Evolutionary conservation across 1,140 invertebrate genomes (phyloP).

Genomic region (Linepithema humile): DNA sequence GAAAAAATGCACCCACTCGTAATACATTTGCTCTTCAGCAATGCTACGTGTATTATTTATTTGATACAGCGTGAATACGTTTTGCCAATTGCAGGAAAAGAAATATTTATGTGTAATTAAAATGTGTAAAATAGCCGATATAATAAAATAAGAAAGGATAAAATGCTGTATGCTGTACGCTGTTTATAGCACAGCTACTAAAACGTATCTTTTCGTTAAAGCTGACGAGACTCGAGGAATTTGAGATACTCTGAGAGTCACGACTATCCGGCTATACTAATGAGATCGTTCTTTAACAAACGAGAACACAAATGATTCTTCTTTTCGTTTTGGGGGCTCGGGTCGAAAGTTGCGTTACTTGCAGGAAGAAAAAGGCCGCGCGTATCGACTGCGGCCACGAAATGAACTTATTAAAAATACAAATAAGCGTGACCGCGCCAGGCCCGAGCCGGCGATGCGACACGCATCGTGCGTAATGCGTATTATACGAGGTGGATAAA

Average conservation of each 20-base stretch:
- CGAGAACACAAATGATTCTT: constrained; percentile 12
- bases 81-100: too few relatives aligned
- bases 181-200: neutral
- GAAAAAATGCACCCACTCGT: neutral
- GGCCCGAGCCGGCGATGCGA: constrained; percentile 60
- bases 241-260: neutral
- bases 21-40: too few relatives aligned
- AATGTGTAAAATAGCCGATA: neutral
- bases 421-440: constrained; percentile 66
- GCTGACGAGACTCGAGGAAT: neutral
- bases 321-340: neutral
- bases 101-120: neutral
- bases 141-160: neutral
- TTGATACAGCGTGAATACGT: neutral
- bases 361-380: neutral
- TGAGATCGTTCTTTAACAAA: constrained; percentile 31
- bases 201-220: neutral
- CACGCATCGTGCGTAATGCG: constrained; percentile 69
- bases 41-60: neutral
- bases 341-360: constrained; percentile 33
- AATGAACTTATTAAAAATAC: constrained; percentile 72
- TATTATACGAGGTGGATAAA: constrained; percentile 65
- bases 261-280: constrained; percentile 1
- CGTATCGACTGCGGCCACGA: constrained; percentile 20
- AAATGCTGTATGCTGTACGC: neutral